phyloP scores from a whole-genome alignment of 2,113 vertebrate species.

The Ophthalmotilapia sp. region DNA sequence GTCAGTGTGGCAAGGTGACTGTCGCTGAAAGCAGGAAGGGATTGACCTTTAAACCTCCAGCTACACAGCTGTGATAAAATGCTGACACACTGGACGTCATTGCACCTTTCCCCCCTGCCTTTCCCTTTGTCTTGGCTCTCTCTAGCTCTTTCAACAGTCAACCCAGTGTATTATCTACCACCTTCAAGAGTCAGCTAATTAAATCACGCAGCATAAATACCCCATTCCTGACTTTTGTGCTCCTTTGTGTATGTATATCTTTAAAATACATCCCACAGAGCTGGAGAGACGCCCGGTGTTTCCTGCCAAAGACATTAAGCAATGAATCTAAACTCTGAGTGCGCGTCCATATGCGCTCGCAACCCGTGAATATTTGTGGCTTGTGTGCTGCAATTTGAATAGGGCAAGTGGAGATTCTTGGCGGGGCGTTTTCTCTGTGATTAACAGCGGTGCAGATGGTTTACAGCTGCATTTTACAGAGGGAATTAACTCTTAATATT shows the following conservation, averaged over 20 bases:
- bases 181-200: slow-evolving; percentile 68
- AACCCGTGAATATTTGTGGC: slow-evolving; percentile 58
- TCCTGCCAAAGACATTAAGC: slow-evolving; percentile 71
- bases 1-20: slow-evolving; percentile 57
- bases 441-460: slow-evolving; percentile 73
- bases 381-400: slow-evolving; percentile 67
- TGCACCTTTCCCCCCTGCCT: background rate
- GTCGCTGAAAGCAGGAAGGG: slow-evolving; percentile 38
- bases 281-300: slow-evolving; percentile 37
- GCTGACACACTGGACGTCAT: slow-evolving; percentile 49
- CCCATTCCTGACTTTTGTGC: slow-evolving; percentile 10
- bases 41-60: slow-evolving; percentile 54
- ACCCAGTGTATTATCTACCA: slow-evolving; percentile 49
- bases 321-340: slow-evolving; percentile 68
- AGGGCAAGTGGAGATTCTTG: slow-evolving; percentile 70
- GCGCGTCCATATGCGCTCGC: slow-evolving; percentile 44
- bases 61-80: slow-evolving; percentile 57
- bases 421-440: slow-evolving; percentile 71
- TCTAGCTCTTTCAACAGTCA: background rate
- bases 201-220: slow-evolving; percentile 73
- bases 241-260: background rate
- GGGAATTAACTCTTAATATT: slow-evolving; percentile 79
- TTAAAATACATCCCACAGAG: slow-evolving; percentile 3
- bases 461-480: slow-evolving; percentile 79
- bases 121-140: background rate